These are phyloP conservation scores for Pachypsylla venusta DNA, from an alignment of 1,140 invertebrate species.

Conservation along the genomic window DNA sequence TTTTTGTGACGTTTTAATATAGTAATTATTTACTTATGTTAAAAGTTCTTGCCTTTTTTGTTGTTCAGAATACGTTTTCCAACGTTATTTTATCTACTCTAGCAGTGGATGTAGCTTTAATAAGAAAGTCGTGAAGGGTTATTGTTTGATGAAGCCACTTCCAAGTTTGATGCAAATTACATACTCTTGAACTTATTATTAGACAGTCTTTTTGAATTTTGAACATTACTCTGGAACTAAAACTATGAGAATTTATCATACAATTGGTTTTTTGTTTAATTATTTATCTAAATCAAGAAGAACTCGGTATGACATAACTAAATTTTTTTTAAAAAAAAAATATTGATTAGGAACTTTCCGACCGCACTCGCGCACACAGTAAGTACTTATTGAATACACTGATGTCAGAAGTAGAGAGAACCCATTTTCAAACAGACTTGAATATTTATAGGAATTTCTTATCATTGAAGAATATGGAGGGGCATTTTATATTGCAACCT, in stretches of 20 bases:
- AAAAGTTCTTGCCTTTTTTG: background rate
- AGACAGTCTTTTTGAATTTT: background rate
- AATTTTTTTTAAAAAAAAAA: no score
- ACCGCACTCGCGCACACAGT: no score
- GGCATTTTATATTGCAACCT: no score
- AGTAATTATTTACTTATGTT: background rate
- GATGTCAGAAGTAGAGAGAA: no score
- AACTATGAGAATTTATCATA: background rate
- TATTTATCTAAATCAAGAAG: no score
- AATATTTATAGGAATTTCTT: no score
- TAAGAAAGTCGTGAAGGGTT: conserved; percentile 65
- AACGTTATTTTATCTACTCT: conserved; percentile 7
- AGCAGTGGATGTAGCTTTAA: conserved; percentile 45
- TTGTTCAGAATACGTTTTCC: background rate
- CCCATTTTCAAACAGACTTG: no score
- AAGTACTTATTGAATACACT: no score
- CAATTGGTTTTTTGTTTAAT: no score
- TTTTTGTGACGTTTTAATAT: background rate
- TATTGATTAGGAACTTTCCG: no score
- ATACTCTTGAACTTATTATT: background rate
- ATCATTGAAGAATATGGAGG: no score
- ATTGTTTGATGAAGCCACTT: conserved; percentile 82
- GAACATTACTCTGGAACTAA: background rate
- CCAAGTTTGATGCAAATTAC: conserved; percentile 58
- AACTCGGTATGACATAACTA: no score